Conservation (phyloP, 2,113 vertebrate genomes). For the Brachyhypopomus gauderio region DNA sequence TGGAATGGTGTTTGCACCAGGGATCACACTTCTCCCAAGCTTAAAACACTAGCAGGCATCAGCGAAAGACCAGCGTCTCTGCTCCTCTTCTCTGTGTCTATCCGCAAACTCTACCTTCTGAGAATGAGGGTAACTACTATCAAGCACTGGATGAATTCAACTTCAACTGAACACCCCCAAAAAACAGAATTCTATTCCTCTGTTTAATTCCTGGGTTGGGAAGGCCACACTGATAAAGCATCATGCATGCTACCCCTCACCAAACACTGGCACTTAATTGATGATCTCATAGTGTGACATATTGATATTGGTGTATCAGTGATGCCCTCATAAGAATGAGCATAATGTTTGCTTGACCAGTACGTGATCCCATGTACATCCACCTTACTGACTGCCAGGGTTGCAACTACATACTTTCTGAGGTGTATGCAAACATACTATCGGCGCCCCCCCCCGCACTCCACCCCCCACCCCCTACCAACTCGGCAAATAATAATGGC, state of each 20-base stretch:
- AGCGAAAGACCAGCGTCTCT: slow-evolving; percentile 30
- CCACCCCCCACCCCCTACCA: too few relatives aligned
- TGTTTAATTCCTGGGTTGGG: neutral
- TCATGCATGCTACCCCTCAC: too few relatives aligned
- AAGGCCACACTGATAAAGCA: neutral
- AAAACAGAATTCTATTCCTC: slow-evolving; percentile 22
- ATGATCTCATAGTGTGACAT: slow-evolving; percentile 26
- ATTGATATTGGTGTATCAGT: neutral
- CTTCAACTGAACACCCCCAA: slow-evolving; percentile 4
- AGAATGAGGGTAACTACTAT: too few relatives aligned
- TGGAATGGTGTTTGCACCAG: neutral
- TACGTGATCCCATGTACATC: neutral
- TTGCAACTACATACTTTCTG: too few relatives aligned
- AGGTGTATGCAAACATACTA: too few relatives aligned
- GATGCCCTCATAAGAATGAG: slow-evolving; percentile 23
- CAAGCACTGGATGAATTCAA: slow-evolving; percentile 4
- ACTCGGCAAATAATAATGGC: too few relatives aligned
- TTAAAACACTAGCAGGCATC: slow-evolving; percentile 30
- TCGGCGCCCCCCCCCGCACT: too few relatives aligned
- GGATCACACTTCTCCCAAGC: neutral
- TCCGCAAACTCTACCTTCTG: too few relatives aligned
- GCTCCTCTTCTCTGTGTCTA: too few relatives aligned
- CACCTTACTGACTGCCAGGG: too few relatives aligned
- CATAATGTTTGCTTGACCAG: neutral
- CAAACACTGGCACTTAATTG: slow-evolving; percentile 28